Evolutionary conservation across 2,888 invertebrate genomes (phyloP).

Genomic region (Pyrrhosoma nymphula): DNA sequence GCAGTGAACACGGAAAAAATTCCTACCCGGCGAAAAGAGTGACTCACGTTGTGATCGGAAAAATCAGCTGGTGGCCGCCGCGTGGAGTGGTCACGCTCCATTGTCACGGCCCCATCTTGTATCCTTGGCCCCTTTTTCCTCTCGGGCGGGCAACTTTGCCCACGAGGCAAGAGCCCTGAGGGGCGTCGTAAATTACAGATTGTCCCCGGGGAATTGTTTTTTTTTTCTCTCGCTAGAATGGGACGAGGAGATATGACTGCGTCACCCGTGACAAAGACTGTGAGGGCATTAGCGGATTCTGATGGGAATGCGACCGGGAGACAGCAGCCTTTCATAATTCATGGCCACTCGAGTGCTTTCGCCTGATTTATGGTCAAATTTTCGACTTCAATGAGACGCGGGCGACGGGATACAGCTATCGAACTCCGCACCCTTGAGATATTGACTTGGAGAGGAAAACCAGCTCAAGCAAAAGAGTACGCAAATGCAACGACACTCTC

Average conservation of each 20-base stretch:
- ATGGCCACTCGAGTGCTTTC: not conserved
- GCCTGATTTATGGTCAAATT: not conserved
- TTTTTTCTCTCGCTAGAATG: not conserved
- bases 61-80: conserved; percentile 22
- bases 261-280: not conserved
- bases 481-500: not conserved
- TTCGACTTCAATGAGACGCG: not conserved
- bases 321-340: not conserved
- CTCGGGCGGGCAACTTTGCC: not conserved
- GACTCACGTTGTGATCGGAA: not conserved
- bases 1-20: not conserved
- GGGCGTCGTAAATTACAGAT: not conserved
- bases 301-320: not conserved
- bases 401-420: not conserved
- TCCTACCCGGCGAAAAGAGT: not conserved
- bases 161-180: not conserved
- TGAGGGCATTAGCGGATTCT: not conserved
- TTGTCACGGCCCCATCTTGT: not conserved
- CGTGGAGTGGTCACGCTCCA: conserved; percentile 11
- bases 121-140: conserved; percentile 5
- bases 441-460: not conserved
- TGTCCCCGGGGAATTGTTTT: not conserved
- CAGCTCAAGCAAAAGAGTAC: not conserved
- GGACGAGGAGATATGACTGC: not conserved
- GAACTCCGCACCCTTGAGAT: not conserved